phyloP scores from a whole-genome alignment of 2,113 vertebrate species.

The Cottus gobio region DNA sequence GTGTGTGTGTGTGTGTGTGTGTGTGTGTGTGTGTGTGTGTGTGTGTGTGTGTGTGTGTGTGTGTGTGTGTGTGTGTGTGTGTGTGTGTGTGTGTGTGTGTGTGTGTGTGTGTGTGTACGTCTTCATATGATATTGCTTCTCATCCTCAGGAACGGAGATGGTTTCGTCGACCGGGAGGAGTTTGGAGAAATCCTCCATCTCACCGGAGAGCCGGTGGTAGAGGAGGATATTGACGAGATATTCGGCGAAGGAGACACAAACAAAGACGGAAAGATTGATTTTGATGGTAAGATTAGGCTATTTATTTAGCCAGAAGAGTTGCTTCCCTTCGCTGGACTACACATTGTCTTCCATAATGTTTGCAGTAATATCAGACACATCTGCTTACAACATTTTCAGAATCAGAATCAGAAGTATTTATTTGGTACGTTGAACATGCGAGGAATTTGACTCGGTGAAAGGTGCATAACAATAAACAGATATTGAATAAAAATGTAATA shows the following conservation, averaged over 20 bases:
- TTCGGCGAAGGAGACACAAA: slow-evolving; percentile 83
- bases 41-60: background rate
- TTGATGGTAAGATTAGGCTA: slow-evolving; percentile 81
- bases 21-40: too few species aligned
- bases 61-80: background rate
- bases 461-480: too few species aligned
- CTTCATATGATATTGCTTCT: background rate
- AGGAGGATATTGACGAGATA: slow-evolving; percentile 87
- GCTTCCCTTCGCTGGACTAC: background rate
- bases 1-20: background rate
- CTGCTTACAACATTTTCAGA: background rate
- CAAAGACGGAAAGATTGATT: slow-evolving; percentile 86
- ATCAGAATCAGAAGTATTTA: too few species aligned
- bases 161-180: slow-evolving; percentile 85
- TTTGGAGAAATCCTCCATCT: slow-evolving; percentile 79
- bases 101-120: background rate
- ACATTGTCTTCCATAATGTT: background rate
- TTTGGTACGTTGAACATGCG: too few species aligned
- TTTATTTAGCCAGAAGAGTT: background rate
- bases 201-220: slow-evolving; percentile 78
- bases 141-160: slow-evolving; percentile 81
- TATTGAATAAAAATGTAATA: too few species aligned
- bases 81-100: background rate
- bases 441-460: too few species aligned
- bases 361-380: background rate